A percentile compares a stretch with the other conserved stretches of the same genome.
Evolutionary conservation across 2,113 vertebrate species (phyloP).

Genomic region (Tetrao urogallus): DNA sequence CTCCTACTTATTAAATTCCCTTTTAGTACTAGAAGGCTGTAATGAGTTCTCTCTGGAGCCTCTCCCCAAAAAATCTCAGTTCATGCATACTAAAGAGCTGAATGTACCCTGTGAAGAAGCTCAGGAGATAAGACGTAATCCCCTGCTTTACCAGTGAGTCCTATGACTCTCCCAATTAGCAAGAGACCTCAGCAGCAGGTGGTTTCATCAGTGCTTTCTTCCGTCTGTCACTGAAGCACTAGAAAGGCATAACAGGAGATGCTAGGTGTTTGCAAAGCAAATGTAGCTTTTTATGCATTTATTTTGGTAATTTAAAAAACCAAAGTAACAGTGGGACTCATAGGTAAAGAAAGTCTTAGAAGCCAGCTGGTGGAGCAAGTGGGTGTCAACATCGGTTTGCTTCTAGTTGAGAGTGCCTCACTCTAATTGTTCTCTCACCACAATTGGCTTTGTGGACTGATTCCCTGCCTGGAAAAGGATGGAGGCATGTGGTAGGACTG

Average conservation of each 20-base stretch:
- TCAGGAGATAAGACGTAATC: no score
- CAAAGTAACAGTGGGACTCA: rapidly evolving
- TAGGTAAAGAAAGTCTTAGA: not conserved
- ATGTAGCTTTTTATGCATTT: not conserved
- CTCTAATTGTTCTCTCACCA: not conserved
- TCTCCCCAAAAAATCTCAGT: not conserved
- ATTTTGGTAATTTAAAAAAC: not conserved
- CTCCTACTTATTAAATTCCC: no score
- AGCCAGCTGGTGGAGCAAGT: not conserved
- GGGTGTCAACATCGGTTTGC: not conserved
- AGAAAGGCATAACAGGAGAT: not conserved
- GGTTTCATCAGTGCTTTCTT: not conserved
- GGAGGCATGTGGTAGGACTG: not conserved
- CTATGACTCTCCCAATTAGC: no score
- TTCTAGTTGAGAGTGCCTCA: not conserved
- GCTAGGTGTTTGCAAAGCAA: not conserved
- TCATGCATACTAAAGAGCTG: not conserved
- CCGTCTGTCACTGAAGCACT: no score
- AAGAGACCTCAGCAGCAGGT: not conserved
- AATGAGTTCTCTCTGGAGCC: no score
- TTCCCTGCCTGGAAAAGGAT: not conserved
- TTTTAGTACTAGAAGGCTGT: no score
- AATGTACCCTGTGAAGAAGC: not conserved
- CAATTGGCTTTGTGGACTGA: not conserved
- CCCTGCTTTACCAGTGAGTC: not conserved